Conservation (phyloP, 2,113 vertebrate species). For the Gobiocypris rarus region DNA sequence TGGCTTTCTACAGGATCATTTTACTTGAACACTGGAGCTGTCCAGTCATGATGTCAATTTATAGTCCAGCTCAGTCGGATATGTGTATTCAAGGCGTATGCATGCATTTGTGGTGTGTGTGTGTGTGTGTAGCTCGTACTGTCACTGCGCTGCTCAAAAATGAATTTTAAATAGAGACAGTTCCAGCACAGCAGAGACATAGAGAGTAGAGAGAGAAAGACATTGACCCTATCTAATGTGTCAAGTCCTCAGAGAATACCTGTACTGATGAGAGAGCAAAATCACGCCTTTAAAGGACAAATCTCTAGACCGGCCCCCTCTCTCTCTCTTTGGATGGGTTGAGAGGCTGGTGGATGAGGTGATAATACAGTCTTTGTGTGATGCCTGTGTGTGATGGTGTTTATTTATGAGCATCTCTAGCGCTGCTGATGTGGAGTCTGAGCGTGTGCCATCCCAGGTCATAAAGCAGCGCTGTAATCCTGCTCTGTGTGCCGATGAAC, state of each 20-base stretch:
- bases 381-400: neutral
- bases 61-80: neutral
- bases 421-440: neutral
- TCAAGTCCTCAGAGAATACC: conserved; percentile 36
- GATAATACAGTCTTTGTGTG: neutral
- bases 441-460: neutral
- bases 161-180: neutral
- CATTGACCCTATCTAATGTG: conserved; percentile 46
- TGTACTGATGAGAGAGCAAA: conserved; percentile 15
- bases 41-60: neutral
- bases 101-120: neutral
- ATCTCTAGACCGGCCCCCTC: neutral
- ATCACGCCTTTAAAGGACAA: neutral
- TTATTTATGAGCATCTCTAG: conserved; percentile 9
- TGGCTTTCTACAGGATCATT: neutral
- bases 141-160: conserved; percentile 15
- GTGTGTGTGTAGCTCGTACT: neutral
- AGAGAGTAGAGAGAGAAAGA: neutral
- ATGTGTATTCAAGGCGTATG: neutral
- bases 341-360: neutral
- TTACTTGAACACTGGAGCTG: neutral
- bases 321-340: neutral
- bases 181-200: neutral
- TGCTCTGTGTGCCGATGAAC: neutral
- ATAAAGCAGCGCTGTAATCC: neutral